phyloP scores from a whole-genome alignment of 2,113 vertebrate species.

The Ancistrus triradiatus region DNA sequence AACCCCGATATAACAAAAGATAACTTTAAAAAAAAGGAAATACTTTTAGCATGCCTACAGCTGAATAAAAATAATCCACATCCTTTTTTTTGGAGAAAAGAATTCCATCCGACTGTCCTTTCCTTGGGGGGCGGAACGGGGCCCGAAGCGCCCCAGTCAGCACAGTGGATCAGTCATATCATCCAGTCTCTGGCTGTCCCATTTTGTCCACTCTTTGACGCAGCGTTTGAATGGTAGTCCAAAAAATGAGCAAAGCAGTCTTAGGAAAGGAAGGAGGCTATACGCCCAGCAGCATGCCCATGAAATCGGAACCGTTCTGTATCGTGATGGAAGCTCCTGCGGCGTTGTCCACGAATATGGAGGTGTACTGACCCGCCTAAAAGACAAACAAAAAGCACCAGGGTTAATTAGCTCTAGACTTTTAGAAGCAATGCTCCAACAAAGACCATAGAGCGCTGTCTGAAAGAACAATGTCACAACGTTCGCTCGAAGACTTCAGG shows the following conservation, averaged over 20 bases:
- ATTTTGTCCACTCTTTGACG: constrained; percentile 26
- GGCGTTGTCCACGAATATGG: constrained; percentile 91
- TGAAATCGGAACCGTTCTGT: constrained; percentile 88
- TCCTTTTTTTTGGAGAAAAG: constrained; percentile 6
- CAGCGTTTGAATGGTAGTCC: constrained; percentile 48
- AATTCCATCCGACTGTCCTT: constrained; percentile 28
- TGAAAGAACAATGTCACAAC: too few species aligned
- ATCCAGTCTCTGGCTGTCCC: constrained; percentile 26
- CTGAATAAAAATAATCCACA: constrained; percentile 17
- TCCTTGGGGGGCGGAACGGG: neutral
- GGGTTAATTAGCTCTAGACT: too few species aligned
- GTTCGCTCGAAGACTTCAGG: too few species aligned
- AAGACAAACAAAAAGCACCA: neutral
- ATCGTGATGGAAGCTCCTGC: constrained; percentile 79
- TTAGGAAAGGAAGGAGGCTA: constrained; percentile 55
- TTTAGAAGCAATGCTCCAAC: too few species aligned
- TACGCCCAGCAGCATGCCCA: constrained; percentile 82
- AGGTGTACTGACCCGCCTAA: constrained; percentile 88
- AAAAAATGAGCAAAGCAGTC: constrained; percentile 40
- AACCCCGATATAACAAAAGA: constrained; percentile 3
- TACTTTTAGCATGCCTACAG: constrained; percentile 10
- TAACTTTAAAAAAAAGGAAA: neutral
- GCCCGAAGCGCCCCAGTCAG: neutral
- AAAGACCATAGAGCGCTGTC: too few species aligned
- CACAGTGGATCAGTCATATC: neutral